Conservation (phyloP, 2,888 invertebrate genomes). For the Cryptus armator region DNA sequence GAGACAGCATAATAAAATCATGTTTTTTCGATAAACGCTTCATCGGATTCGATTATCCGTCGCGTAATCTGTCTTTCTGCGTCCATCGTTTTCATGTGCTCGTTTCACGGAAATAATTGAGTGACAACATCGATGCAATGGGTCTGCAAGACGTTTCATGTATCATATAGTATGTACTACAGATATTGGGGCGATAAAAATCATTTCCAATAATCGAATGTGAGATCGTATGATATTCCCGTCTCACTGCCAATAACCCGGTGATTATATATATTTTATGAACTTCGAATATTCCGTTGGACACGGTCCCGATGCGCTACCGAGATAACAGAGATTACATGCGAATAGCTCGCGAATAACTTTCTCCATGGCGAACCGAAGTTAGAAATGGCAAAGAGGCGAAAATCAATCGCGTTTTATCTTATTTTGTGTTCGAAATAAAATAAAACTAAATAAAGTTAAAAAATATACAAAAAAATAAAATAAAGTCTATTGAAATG, state of each 20-base stretch:
- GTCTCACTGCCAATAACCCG: constrained; percentile 46
- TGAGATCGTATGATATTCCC: constrained; percentile 45
- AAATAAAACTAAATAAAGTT: neutral
- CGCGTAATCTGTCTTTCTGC: no score
- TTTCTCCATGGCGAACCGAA: neutral
- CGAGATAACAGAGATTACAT: constrained; percentile 38
- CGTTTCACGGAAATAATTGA: neutral
- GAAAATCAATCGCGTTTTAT: neutral
- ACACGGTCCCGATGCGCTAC: constrained; percentile 38
- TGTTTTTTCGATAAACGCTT: no score
- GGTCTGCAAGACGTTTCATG: neutral
- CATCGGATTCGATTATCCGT: no score
- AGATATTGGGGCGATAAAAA: constrained; percentile 19
- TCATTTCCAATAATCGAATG: constrained; percentile 52
- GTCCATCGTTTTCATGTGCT: neutral
- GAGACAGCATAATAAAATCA: no score
- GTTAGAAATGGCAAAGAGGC: neutral
- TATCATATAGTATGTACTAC: constrained; percentile 13
- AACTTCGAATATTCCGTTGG: constrained; percentile 33
- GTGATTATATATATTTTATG: constrained; percentile 26
- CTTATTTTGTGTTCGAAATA: neutral
- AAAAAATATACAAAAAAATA: no score
- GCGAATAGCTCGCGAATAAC: neutral
- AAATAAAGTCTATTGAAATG: no score
- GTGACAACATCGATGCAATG: neutral